Conservation (phyloP, 2,888 invertebrate genomes). For the Muschampia plurimacula region DNA sequence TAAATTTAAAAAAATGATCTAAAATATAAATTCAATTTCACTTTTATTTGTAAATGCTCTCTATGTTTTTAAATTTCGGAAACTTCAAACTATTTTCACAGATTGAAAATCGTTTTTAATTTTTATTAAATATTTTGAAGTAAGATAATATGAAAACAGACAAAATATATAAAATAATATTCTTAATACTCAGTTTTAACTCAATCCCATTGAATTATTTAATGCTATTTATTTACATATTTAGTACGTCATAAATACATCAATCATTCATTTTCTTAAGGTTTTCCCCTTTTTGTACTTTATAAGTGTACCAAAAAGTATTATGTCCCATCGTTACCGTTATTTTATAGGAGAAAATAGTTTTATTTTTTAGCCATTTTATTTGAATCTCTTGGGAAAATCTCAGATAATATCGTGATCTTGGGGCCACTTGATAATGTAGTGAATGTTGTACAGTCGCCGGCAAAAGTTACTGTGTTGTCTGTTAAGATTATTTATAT, state of each 20-base stretch:
- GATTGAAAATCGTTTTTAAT: background rate
- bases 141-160: too few species aligned
- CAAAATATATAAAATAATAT: background rate
- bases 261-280: conserved; percentile 16
- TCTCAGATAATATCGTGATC: conserved; percentile 60
- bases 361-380: conserved; percentile 35
- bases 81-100: conserved; percentile 36
- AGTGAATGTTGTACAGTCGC: conserved; percentile 50
- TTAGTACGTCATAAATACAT: too few species aligned
- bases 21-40: background rate
- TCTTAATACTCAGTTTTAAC: conserved; percentile 30
- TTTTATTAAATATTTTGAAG: too few species aligned
- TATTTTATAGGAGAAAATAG: conserved; percentile 20
- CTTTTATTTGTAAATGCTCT: conserved; percentile 32
- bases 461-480: conserved; percentile 26
- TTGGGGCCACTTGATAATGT: conserved; percentile 68
- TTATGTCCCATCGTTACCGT: conserved; percentile 34
- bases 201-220: background rate
- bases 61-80: conserved; percentile 39
- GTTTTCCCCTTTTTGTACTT: conserved; percentile 19
- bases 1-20: conserved; percentile 51
- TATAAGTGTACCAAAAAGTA: conserved; percentile 24
- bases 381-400: conserved; percentile 45
- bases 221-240: background rate
- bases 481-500: conserved; percentile 23